Evolutionary conservation across 2,888 invertebrate species (phyloP).

Genomic region (Pheosia tremula): DNA sequence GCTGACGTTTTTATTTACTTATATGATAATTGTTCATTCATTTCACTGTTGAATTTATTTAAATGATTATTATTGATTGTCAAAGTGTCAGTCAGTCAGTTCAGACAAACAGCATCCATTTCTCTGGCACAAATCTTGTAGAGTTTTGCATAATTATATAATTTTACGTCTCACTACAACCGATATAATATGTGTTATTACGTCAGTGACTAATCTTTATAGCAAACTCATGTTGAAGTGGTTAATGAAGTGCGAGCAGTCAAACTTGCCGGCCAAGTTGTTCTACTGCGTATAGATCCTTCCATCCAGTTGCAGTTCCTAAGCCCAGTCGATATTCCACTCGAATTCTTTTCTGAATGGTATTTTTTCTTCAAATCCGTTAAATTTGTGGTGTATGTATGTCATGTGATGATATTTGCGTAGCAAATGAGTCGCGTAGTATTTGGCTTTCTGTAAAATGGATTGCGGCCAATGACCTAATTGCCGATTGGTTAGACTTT

Average conservation of each 20-base stretch:
- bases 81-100: slow-evolving; percentile 19
- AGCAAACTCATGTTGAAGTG: neutral
- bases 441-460: slow-evolving; percentile 52
- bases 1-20: slow-evolving; percentile 52
- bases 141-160: slow-evolving; percentile 20
- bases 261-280: slow-evolving; percentile 22
- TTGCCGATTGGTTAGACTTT: slow-evolving; percentile 42
- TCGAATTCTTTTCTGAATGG: slow-evolving; percentile 30
- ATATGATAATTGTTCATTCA: slow-evolving; percentile 46
- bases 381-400: slow-evolving; percentile 45
- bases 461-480: slow-evolving; percentile 55
- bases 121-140: slow-evolving; percentile 46
- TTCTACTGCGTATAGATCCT: slow-evolving; percentile 28
- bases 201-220: neutral
- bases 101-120: slow-evolving; percentile 26
- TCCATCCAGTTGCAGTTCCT: slow-evolving; percentile 38
- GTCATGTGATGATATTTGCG: slow-evolving; percentile 46
- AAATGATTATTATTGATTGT: slow-evolving; percentile 28
- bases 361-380: slow-evolving; percentile 50
- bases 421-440: slow-evolving; percentile 51
- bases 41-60: slow-evolving; percentile 36
- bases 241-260: slow-evolving; percentile 1
- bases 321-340: slow-evolving; percentile 23
- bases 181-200: neutral
- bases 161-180: slow-evolving; percentile 15